Percentiles rank a stretch among this genome's conserved stretches.
These are phyloP conservation scores for Penaeus chinensis DNA, from an alignment of 1,140 invertebrate species.

Conservation along the genomic window DNA sequence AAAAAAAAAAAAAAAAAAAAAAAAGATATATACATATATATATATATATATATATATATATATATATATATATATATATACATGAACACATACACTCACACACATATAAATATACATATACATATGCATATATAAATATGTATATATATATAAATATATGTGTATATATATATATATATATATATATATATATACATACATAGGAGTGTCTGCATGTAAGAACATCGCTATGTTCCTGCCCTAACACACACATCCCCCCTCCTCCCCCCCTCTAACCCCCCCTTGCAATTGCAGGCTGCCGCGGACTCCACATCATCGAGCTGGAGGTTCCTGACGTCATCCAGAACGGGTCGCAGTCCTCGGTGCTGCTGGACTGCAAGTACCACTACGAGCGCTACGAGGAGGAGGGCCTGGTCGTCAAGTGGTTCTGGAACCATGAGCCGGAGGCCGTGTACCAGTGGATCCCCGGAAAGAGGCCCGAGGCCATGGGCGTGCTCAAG, in stretches of 20 bases:
- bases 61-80: no score
- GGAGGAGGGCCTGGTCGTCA: constrained; percentile 64
- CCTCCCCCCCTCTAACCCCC: neutral
- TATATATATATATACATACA: no score
- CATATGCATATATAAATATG: no score
- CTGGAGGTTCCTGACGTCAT: constrained; percentile 60
- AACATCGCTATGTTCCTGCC: neutral
- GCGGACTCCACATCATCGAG: constrained; percentile 52
- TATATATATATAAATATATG: no score
- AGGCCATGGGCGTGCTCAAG: constrained; percentile 59
- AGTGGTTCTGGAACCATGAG: constrained; percentile 66
- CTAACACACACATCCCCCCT: neutral
- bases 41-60: no score
- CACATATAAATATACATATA: no score
- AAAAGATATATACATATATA: no score
- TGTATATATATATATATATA: no score
- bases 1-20: no score
- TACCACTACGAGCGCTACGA: constrained; percentile 65
- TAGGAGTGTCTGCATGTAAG: neutral
- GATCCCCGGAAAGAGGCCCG: constrained; percentile 65
- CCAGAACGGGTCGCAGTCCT: constrained; percentile 62
- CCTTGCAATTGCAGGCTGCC: constrained; percentile 9
- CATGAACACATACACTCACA: no score
- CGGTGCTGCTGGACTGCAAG: constrained; percentile 65
- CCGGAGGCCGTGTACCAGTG: constrained; percentile 67